phyloP scores from a whole-genome alignment of 2,888 invertebrate species.

The Heteropelma amictum region DNA sequence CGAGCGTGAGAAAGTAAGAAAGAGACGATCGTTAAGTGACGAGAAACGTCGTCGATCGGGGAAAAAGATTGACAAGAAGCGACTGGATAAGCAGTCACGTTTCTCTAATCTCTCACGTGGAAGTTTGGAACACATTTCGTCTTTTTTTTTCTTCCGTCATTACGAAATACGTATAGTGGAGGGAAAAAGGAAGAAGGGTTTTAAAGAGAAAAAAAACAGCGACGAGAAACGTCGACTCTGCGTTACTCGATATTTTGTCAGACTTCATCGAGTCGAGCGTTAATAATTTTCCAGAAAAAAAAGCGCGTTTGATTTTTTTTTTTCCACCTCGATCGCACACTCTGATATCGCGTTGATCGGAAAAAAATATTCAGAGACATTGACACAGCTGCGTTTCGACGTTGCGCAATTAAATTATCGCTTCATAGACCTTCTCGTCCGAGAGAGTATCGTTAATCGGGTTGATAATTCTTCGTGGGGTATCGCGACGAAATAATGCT shows the following conservation, averaged over 20 bases:
- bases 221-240: background rate
- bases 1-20: slow-evolving; percentile 47
- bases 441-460: background rate
- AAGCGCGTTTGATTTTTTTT: background rate
- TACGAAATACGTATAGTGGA: too few species aligned
- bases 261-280: background rate
- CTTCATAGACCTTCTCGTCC: background rate
- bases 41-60: background rate
- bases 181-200: too few species aligned
- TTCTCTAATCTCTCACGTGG: background rate
- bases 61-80: slow-evolving; percentile 23
- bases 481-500: background rate
- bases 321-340: background rate
- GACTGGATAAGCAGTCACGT: slow-evolving; percentile 11
- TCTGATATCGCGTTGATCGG: background rate
- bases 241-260: slow-evolving; percentile 1
- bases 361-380: slow-evolving; percentile 5
- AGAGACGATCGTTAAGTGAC: slow-evolving; percentile 26
- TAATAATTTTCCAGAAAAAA: background rate
- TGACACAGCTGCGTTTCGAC: slow-evolving; percentile 26
- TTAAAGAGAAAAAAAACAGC: background rate
- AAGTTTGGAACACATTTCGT: too few species aligned
- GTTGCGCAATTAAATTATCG: slow-evolving; percentile 18
- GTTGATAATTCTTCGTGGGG: background rate
- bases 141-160: background rate